Conservation (phyloP, 1,140 invertebrate species). For the Tenebrio molitor region DNA sequence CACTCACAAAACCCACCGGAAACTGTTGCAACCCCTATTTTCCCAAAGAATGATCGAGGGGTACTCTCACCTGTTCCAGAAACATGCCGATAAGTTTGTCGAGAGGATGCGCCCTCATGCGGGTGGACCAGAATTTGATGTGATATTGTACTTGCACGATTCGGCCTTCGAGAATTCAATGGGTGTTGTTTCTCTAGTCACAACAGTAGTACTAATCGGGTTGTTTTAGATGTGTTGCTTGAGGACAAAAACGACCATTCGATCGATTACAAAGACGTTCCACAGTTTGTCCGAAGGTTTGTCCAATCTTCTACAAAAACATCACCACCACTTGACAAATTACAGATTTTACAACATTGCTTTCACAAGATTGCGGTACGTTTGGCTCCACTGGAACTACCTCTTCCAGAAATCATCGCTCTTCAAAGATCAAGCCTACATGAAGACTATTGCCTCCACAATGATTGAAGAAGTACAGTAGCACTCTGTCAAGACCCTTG, state of each 20-base stretch:
- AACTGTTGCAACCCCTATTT: constrained; percentile 49
- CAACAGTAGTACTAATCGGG: constrained; percentile 6
- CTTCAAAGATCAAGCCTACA: constrained; percentile 41
- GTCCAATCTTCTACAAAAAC: too few relatives aligned
- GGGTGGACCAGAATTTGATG: constrained; percentile 41
- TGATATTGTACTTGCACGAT: constrained; percentile 44
- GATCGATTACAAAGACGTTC: constrained; percentile 48
- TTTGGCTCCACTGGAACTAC: constrained; percentile 44
- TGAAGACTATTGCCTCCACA: not conserved
- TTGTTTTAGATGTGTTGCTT: constrained; percentile 47
- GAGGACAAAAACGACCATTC: constrained; percentile 46
- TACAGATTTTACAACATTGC: constrained; percentile 14
- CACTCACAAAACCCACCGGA: constrained; percentile 44
- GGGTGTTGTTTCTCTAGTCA: constrained; percentile 36
- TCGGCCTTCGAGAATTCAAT: constrained; percentile 46
- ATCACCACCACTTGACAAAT: not conserved
- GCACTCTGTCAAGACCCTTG: too few relatives aligned
- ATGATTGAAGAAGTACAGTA: constrained; percentile 39
- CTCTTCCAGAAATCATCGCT: constrained; percentile 36
- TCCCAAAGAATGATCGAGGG: constrained; percentile 46
- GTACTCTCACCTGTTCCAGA: constrained; percentile 46
- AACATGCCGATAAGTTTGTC: constrained; percentile 46
- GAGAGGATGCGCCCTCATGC: constrained; percentile 12
- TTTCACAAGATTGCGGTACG: constrained; percentile 11
- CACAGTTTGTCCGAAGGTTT: constrained; percentile 42